Evolutionary conservation across 2,888 invertebrate species (phyloP).

Genomic region (Calameuta filiformis): DNA sequence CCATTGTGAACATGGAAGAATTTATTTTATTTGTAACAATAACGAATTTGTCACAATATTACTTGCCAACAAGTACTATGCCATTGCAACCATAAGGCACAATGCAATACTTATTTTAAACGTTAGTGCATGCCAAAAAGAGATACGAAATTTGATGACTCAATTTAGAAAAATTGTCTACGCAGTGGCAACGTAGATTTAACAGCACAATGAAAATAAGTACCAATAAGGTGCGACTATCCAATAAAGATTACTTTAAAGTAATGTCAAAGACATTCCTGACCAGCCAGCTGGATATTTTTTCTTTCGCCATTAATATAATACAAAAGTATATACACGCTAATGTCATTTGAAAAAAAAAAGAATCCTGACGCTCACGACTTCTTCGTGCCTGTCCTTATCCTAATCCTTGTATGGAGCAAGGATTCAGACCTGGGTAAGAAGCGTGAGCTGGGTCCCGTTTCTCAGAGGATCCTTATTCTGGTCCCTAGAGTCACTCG

Average conservation of each 20-base stretch:
- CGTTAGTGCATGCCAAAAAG: background rate
- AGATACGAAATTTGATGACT: background rate
- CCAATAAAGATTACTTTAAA: background rate
- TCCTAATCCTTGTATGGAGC: background rate
- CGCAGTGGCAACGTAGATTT: background rate
- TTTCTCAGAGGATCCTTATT: conserved; percentile 47
- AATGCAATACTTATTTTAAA: background rate
- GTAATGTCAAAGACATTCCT: background rate
- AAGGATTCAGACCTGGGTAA: conserved; percentile 46
- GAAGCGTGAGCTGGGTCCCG: conserved; percentile 49
- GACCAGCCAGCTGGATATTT: background rate
- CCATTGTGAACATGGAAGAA: background rate
- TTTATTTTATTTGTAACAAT: background rate
- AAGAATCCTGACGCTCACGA: background rate
- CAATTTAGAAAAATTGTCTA: background rate
- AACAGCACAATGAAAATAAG: background rate
- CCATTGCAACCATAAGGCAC: background rate
- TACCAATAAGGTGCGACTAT: background rate
- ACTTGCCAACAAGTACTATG: background rate
- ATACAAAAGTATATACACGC: background rate
- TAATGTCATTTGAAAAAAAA: background rate
- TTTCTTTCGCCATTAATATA: background rate
- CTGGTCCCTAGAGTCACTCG: conserved; percentile 45
- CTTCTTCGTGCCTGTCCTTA: background rate
- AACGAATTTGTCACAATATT: too few relatives aligned